phyloP scores from a whole-genome alignment of 2,113 vertebrate genomes.

The Archilochus colubris region DNA sequence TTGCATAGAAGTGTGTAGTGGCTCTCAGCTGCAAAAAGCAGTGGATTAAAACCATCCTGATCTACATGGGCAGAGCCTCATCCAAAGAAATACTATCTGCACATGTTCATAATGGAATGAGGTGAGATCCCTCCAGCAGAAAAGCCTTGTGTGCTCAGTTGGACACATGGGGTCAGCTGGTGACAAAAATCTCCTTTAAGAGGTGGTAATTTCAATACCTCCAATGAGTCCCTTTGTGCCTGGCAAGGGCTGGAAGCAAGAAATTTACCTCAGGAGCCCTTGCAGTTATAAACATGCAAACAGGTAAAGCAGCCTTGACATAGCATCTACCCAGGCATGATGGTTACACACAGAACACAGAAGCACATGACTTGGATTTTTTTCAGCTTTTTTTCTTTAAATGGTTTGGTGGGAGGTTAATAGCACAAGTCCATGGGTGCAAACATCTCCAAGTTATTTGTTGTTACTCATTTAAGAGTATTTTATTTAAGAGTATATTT shows the following conservation, averaged over 20 bases:
- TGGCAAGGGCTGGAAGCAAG: accelerated
- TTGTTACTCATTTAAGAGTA: neutral
- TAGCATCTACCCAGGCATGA: neutral
- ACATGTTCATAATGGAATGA: neutral
- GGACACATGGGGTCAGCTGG: neutral
- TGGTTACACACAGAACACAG: neutral
- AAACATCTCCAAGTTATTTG: neutral
- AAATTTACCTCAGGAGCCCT: neutral
- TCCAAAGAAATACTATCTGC: neutral
- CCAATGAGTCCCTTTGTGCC: neutral
- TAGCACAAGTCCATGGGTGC: neutral
- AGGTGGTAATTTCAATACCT: neutral
- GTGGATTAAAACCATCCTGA: neutral
- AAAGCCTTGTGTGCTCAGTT: neutral
- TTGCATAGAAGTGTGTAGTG: neutral
- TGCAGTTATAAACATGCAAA: accelerated
- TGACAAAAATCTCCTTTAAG: neutral
- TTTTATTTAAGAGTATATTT: neutral
- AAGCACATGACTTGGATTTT: neutral
- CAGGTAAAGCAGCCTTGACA: neutral
- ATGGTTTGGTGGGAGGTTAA: neutral
- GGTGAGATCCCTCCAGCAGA: neutral
- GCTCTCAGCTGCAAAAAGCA: neutral
- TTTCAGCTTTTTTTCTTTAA: neutral
- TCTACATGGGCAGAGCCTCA: neutral